Evolutionary conservation across 2,888 invertebrate genomes (phyloP), one percentile per base, ranked within the genome.

Genomic region (Myathropa florea): DNA sequence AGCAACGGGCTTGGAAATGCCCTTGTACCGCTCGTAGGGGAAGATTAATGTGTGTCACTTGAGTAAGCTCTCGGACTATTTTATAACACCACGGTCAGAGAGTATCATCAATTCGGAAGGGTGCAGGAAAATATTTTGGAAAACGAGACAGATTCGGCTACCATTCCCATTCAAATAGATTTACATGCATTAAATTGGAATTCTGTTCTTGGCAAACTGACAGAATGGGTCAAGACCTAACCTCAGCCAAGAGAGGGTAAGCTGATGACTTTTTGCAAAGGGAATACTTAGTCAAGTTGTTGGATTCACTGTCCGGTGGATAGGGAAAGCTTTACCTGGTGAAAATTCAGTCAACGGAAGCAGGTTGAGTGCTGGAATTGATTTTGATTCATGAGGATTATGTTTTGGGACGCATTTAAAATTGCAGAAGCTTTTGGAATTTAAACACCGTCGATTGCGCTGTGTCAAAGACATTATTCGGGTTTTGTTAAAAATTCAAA

Each of bases 21-120:
- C 53, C 72, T 65, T 72, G 72, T 72, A 26, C 65, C 60, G 30
- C 33, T 55, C 30, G 60, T n/a, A 55, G 10, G 28, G n/a, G 12
- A 67, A 67, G 72, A 80, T 80, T 73, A 67, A 80, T 73, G 72
- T 73, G 79, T 72, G 79, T 36, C 79, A 67, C 53, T 72, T 30
- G 67, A 61, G 60, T 60, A 61, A 72, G 79, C 72, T n/a, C 28
- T 36, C 7, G 53, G 36, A 60, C 72, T 67, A 65, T 73, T 80
- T 72, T 26, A 60, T 61, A 68, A 63, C 36, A 26, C 60, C 57
- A 39, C 39, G 59, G 71, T 65, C 78, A 59, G 26, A 61, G 18
- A 12, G 55, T 65, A 59, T 39, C 57, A 24, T 63, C 63, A 30
- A 64, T 30, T 18, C 33, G 33, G 33, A 65, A 60, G 72, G 72